These are phyloP conservation scores for Ditula angustiorana DNA, from an alignment of 2,888 invertebrate species.

Conservation along the genomic window DNA sequence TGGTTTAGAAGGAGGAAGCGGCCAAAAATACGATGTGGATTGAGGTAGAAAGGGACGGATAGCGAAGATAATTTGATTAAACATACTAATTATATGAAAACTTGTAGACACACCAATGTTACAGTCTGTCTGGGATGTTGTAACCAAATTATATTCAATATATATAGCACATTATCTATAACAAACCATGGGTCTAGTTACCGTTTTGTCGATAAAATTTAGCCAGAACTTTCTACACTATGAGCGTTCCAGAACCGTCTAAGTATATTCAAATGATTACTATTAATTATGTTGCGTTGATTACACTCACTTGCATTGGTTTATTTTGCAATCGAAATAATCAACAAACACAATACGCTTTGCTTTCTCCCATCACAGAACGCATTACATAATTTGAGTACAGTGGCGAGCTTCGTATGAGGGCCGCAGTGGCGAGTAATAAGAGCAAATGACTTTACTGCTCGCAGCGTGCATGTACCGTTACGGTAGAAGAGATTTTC, in stretches of 20 bases:
- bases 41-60: too few species aligned
- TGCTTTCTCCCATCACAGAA: background rate
- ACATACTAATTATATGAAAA: too few species aligned
- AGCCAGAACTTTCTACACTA: too few species aligned
- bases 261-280: background rate
- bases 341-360: background rate
- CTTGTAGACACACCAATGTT: too few species aligned
- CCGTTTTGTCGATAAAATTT: too few species aligned
- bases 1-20: too few species aligned
- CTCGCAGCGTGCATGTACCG: constrained; percentile 51
- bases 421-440: constrained; percentile 58
- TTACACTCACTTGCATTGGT: background rate
- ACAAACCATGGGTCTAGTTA: too few species aligned
- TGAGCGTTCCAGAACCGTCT: background rate
- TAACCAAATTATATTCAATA: too few species aligned
- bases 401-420: constrained; percentile 20
- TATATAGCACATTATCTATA: too few species aligned
- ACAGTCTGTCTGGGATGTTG: too few species aligned
- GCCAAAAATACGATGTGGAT: too few species aligned
- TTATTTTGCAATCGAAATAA: background rate
- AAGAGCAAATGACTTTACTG: constrained; percentile 70
- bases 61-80: too few species aligned
- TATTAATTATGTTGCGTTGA: background rate
- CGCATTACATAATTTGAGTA: background rate
- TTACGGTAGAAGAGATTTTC: constrained; percentile 66